Percentiles rank a stretch among this genome's conserved stretches.
Evolutionary conservation across 2,888 invertebrate species (phyloP).

Genomic region (Himalopsyche tibetana): DNA sequence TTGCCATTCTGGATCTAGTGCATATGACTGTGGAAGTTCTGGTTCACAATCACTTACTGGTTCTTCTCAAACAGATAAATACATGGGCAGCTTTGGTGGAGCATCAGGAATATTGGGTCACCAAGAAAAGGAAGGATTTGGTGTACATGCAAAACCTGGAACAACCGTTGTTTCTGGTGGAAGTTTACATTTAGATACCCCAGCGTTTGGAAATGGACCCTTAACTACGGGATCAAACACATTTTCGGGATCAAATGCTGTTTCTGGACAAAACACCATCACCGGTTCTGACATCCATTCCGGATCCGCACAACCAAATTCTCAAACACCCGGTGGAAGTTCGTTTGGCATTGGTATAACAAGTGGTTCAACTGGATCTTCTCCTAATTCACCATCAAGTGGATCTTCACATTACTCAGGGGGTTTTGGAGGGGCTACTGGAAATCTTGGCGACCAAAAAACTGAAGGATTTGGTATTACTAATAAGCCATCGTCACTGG

Average conservation of each 20-base stretch:
- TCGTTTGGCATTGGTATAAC: background rate
- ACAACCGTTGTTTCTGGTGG: background rate
- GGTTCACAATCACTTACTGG: background rate
- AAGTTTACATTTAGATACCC: background rate
- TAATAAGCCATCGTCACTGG: background rate
- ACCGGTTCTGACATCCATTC: background rate
- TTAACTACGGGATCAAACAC: background rate
- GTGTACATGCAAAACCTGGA: background rate
- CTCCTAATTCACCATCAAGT: background rate
- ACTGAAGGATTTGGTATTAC: constrained; percentile 51
- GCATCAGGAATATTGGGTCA: constrained; percentile 57
- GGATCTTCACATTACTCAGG: constrained; percentile 56
- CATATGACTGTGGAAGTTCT: background rate
- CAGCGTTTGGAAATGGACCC: constrained; percentile 10
- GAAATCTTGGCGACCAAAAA: constrained; percentile 53
- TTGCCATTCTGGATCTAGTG: constrained; percentile 1
- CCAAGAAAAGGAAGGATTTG: constrained; percentile 55
- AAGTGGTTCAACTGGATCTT: constrained; percentile 21
- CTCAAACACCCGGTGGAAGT: background rate
- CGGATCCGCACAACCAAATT: background rate
- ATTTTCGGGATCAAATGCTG: background rate
- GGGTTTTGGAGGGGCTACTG: constrained; percentile 57
- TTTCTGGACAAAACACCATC: background rate
- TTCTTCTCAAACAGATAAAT: constrained; percentile 50
- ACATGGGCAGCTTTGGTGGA: constrained; percentile 60